Evolutionary conservation across 2,888 invertebrate species (phyloP).

Genomic region (Caenorhabditis sp.): DNA sequence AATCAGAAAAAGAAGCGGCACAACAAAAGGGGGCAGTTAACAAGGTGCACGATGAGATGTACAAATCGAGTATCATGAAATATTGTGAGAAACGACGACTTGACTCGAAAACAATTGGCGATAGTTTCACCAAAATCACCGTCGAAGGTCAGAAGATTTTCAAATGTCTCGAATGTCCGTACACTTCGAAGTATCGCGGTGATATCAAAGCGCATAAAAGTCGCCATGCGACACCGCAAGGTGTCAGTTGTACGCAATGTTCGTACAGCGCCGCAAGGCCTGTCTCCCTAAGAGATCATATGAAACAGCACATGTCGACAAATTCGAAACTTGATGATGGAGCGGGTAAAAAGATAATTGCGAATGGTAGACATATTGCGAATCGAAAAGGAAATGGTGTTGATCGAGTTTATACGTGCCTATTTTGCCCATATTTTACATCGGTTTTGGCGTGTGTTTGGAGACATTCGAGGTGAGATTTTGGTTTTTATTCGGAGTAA

Average conservation of each 20-base stretch:
- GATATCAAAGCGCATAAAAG: constrained; percentile 44
- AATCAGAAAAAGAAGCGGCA: not conserved
- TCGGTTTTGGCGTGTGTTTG: constrained; percentile 28
- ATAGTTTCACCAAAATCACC: not conserved
- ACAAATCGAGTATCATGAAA: not conserved
- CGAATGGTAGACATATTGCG: constrained; percentile 20
- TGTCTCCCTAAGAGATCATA: constrained; percentile 38
- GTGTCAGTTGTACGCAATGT: constrained; percentile 44
- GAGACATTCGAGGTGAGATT: constrained; percentile 28
- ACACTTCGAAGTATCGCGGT: constrained; percentile 46
- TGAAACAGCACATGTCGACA: constrained; percentile 23
- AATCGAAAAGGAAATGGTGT: constrained; percentile 23
- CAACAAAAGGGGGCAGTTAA: not conserved
- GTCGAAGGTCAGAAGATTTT: constrained; percentile 18
- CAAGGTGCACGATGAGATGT: not conserved
- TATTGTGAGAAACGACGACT: constrained; percentile 8
- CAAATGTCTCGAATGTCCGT: constrained; percentile 48
- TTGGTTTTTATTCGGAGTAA: too few relatives aligned
- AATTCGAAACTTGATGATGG: constrained; percentile 7
- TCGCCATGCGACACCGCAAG: constrained; percentile 30
- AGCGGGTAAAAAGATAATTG: not conserved
- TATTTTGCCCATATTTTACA: constrained; percentile 34
- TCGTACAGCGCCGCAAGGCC: constrained; percentile 46
- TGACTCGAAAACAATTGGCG: not conserved
- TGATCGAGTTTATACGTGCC: constrained; percentile 32